phyloP scores from a whole-genome alignment of 2,888 invertebrate genomes.

The Agrilus biguttatus region DNA sequence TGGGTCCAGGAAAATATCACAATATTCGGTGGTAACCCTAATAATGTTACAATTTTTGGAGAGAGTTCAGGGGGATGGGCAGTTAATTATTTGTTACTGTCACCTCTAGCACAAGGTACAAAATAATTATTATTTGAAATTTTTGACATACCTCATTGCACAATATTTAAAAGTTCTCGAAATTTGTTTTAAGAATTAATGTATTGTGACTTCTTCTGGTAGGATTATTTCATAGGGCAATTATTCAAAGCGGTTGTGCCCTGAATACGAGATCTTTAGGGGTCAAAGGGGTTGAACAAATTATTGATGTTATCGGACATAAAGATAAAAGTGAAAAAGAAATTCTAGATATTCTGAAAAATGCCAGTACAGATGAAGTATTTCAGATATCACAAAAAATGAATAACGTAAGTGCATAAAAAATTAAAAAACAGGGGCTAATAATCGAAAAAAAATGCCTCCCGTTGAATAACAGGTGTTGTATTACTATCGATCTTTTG shows the following conservation, averaged over 20 bases:
- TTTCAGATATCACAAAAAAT: slow-evolving; percentile 1
- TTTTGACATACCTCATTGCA: too few relatives aligned
- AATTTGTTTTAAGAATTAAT: background rate
- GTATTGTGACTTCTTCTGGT: background rate
- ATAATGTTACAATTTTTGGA: slow-evolving; percentile 28
- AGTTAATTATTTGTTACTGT: slow-evolving; percentile 30
- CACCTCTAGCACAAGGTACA: slow-evolving; percentile 23
- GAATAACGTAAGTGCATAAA: slow-evolving; percentile 1
- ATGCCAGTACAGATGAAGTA: background rate
- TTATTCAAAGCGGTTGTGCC: slow-evolving; percentile 18
- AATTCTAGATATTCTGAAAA: slow-evolving; percentile 4
- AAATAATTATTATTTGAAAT: too few relatives aligned
- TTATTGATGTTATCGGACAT: slow-evolving; percentile 3
- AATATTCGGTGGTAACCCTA: slow-evolving; percentile 1
- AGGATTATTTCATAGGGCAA: slow-evolving; percentile 19
- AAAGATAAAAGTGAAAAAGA: slow-evolving; percentile 1
- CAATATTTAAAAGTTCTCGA: too few relatives aligned
- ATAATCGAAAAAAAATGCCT: too few relatives aligned
- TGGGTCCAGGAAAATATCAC: slow-evolving; percentile 30
- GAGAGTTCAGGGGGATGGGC: slow-evolving; percentile 34
- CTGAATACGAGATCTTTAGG: slow-evolving; percentile 14
- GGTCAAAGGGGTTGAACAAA: slow-evolving; percentile 2
- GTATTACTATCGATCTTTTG: too few relatives aligned
- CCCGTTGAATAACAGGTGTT: too few relatives aligned
- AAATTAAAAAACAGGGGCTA: too few relatives aligned